Base-by-base conservation (phyloP, 2,888 invertebrate species). In the Helicoverpa assulta region DNA sequence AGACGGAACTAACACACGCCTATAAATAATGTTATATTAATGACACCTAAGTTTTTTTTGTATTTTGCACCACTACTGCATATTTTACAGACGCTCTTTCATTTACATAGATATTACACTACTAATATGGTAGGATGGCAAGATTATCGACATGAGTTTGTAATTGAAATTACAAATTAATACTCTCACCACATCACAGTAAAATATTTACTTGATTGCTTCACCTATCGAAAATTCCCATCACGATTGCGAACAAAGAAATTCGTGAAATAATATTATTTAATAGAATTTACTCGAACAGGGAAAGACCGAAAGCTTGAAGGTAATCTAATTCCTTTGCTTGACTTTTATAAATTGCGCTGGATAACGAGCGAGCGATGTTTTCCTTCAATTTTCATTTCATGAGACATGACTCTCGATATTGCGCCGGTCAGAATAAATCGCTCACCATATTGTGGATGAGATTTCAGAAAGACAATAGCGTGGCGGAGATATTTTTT, bases 331-430 rank as follows among this genome's bases (percentile, higher is more conserved):
- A 76, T 76, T 73, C 68, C 54, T 62, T 69, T 58, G 54, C 58
- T 73, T 69, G 73, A 59, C 73, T 73, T 69, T 76, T 50, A 69
- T 76, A 65, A 73, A 76, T 73, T 76, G 64, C 52, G 56, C 57
- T 12, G 18, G 58, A 73, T 65, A 73, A 73, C 62, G 62, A 65
- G 61, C 65, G 10, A 4, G 18, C 26, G n/a, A 76, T 76, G 65
- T 76, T 76, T 61, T 67, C 63, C 73, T 74, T 62, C 71, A 64
- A 71, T 78, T 78, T 74, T 74, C 50, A 78, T 67, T 78, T 67
- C 67, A 65, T 67, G 52, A 67, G 61, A 60, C 65, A 77, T 55
- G 68, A 63, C 73, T 62, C 58, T 54, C 61, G 54, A 73, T 76
- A 58, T 76, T 76, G 47, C 21, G n/a, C 37, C 21, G 26, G n/a